Evolutionary conservation across 2,888 invertebrate genomes (phyloP), one percentile per base, ranked within the genome.

Genomic region (Sialis fuliginosa): DNA sequence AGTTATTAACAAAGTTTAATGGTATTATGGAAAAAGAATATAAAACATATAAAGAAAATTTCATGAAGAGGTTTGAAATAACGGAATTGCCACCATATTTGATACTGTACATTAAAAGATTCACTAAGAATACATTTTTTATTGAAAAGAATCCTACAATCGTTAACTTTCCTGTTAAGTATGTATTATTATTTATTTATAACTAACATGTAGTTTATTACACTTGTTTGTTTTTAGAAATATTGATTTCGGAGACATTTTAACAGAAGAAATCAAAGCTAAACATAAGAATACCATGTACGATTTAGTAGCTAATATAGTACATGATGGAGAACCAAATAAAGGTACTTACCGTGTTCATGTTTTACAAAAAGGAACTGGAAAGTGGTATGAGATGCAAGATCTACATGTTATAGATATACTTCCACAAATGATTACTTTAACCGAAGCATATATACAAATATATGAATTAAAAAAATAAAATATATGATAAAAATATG

Each of bases 81-180:
- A 91, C 89, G 0, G 74, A 81, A 56, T 69, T 99, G 51, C 96
- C 96, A 6, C 91, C 90, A 1, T 97, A 90, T 65, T 75, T 97
- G 47, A 96, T 99, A 58, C 67, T 98, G 47, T 96, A 93, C 58
- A 91, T 97, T 52, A 96, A 97, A 68, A 74, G 98, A 52, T 99
- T 99, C 64, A 96, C 95, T 1, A 98, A 95, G 67, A 99, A 98
- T 62, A 95, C 93, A 6, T 99, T 97, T 68, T 98, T 95, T 59
- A 77, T 95, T 12, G 98, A 99, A 64, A 99, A 99, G 67, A 99
- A 99, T 71, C 96, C 96, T 1, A 99, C 98, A 0, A 99, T 99
- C 59, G 97, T 99, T 3, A 99, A 99, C 65, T 99, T 99, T 63
- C 98, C 98, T 4, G 92, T 98, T 50, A 95, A 92, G 91, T 95